phyloP scores from a whole-genome alignment of 37 sponge, comb jelly and placozoan genomes.

The Chondrilla cf. caribensis region DNA sequence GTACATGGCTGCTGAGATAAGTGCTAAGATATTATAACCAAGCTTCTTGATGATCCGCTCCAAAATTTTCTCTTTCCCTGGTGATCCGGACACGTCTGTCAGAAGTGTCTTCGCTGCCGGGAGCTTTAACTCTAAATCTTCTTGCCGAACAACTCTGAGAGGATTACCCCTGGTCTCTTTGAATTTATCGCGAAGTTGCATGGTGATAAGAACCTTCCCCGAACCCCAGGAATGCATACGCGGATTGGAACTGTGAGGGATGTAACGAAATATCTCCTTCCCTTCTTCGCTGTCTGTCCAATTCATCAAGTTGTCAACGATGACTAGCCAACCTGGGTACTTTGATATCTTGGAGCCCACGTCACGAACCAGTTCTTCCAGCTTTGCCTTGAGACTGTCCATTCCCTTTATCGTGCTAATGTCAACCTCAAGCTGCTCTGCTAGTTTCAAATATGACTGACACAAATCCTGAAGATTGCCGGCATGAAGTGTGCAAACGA shows the following conservation, averaged over 20 bases:
- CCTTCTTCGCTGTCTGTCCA: background rate
- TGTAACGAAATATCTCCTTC: background rate
- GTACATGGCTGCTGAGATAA: conserved; percentile 5
- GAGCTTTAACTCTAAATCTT: too few relatives aligned
- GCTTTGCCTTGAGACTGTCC: background rate
- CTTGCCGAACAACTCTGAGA: too few relatives aligned
- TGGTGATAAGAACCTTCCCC: conserved; percentile 5
- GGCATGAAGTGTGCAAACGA: conserved; percentile 20
- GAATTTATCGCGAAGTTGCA: background rate
- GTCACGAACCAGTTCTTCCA: background rate
- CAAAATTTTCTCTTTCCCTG: background rate
- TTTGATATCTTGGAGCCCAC: background rate
- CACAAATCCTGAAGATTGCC: conserved; percentile 10
- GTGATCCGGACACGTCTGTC: too few relatives aligned
- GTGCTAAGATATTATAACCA: background rate
- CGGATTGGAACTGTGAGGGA: background rate
- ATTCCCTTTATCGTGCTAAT: background rate
- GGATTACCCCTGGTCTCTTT: background rate
- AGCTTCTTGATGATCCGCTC: background rate
- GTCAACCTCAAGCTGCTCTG: background rate
- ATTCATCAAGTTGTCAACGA: conserved; percentile 15
- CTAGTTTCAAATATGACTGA: conserved; percentile 4
- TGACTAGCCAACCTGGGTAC: background rate
- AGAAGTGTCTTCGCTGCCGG: too few relatives aligned
- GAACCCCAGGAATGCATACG: background rate